These are phyloP conservation scores for Syndactyla subalaris DNA, from an alignment of 2,797 vertebrate species.

Conservation along the genomic window DNA sequence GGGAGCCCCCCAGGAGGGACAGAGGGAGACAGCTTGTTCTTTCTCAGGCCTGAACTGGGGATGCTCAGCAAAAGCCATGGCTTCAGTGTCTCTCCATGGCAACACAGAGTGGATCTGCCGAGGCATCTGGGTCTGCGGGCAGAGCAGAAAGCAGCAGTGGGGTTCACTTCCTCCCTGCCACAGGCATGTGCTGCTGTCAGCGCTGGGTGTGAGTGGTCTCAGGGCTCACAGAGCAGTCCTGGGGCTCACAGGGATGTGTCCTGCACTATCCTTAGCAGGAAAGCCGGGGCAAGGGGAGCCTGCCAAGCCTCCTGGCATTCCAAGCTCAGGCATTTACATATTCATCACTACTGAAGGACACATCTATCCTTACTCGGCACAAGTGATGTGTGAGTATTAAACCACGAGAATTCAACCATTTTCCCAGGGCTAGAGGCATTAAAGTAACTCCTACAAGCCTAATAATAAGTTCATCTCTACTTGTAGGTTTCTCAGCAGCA, in stretches of 20 bases:
- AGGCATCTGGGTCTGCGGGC: not conserved
- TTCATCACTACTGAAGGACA: not conserved
- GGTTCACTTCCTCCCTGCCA: not conserved
- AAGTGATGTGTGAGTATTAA: not conserved
- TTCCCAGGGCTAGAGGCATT: not conserved
- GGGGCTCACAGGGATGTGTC: fast-evolving
- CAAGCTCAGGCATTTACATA: not conserved
- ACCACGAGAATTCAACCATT: not conserved
- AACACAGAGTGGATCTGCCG: not conserved
- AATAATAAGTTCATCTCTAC: not conserved
- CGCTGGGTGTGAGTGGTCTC: not conserved
- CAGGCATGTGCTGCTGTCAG: not conserved
- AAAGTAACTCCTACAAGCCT: not conserved
- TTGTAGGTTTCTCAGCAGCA: not conserved
- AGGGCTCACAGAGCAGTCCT: fast-evolving
- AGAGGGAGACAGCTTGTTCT: not conserved
- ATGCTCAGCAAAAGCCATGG: not conserved
- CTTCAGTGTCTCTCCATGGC: not conserved
- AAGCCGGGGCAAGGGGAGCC: not conserved
- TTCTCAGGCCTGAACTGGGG: fast-evolving
- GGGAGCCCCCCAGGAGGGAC: fast-evolving
- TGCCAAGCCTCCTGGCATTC: not conserved
- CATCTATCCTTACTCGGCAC: fast-evolving
- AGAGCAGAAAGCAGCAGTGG: not conserved
- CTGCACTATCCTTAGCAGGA: not conserved